Evolutionary conservation across 2,888 invertebrate genomes (phyloP), one percentile per base, ranked within the genome.

Genomic region (Phengaris alcon): DNA sequence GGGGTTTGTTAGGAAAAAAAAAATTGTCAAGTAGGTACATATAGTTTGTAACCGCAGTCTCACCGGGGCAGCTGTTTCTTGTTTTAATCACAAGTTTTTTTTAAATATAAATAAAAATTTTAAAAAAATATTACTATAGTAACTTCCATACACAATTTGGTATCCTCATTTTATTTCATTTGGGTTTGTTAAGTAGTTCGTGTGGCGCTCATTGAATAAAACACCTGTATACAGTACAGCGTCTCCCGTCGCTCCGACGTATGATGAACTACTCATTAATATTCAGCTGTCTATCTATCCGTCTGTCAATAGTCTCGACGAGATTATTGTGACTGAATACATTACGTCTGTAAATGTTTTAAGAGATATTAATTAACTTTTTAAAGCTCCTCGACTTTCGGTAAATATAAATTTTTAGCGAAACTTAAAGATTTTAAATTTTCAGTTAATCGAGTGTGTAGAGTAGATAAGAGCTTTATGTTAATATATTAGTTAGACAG

Each of bases 231-330:
- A 35, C 2, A 35, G 46, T 46, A 46, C 46, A 46, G 6, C 46
- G 6, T 46, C 3, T 46, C 64, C 64, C 64, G 35, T 35, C 64
- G 64, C 44, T 35, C 64, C 7, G 59, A 15, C 48, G 46, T 69
- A 69, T 48, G 69, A 69, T 48, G 22, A 48, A 69, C 46, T 68
- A 7, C 46, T 8, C 48, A 69, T 69, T 48, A 69, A 69, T 69
- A 69, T 69, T 69, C 69, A 69, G 3, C 69, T 12, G 69, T 15
- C 48, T 22, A 48, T 69, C 69, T 48, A 48, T 69, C 68, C n/a
- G 69, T 48, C 69, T 69, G 69, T 69, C 48, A 15, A 69, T 48
- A 48, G 9, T 48, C 69, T n/a, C 48, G 69, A 69, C 48, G 48
- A 69, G 46, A 69, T 69, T 48, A 48, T 68, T 68, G 48, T 48